phyloP scores from a whole-genome alignment of 2,888 invertebrate species.

The Tenthredo scrophulariae region DNA sequence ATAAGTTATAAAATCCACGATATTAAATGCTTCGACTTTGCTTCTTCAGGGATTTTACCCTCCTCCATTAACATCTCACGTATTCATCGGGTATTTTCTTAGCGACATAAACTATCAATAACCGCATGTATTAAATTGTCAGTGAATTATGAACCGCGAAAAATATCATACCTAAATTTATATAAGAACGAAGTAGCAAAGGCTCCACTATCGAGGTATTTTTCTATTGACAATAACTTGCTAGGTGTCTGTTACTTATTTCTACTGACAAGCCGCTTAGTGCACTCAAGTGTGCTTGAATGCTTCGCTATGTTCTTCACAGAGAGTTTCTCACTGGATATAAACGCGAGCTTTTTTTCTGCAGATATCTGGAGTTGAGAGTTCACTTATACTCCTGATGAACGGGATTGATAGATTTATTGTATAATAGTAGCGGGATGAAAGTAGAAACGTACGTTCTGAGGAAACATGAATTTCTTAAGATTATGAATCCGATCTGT shows the following conservation, averaged over 20 bases:
- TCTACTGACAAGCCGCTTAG: constrained; percentile 23
- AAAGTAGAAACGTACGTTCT: neutral
- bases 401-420: neutral
- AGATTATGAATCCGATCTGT: too few relatives aligned
- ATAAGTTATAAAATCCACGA: neutral
- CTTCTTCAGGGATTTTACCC: neutral
- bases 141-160: neutral
- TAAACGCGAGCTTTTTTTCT: neutral
- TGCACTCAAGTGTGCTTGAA: constrained; percentile 29
- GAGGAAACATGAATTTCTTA: neutral
- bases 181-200: neutral
- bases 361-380: neutral
- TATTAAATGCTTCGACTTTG: neutral
- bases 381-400: neutral
- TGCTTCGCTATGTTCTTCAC: neutral
- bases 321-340: neutral
- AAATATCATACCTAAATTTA: neutral
- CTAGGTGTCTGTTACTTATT: constrained; percentile 4
- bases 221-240: neutral
- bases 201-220: neutral
- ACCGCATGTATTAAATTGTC: neutral
- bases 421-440: neutral
- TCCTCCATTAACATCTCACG: neutral
- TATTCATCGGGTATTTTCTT: neutral
- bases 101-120: too few relatives aligned